phyloP scores from a whole-genome alignment of 2,797 vertebrate genomes.

The Alcedo quadribrachys region DNA sequence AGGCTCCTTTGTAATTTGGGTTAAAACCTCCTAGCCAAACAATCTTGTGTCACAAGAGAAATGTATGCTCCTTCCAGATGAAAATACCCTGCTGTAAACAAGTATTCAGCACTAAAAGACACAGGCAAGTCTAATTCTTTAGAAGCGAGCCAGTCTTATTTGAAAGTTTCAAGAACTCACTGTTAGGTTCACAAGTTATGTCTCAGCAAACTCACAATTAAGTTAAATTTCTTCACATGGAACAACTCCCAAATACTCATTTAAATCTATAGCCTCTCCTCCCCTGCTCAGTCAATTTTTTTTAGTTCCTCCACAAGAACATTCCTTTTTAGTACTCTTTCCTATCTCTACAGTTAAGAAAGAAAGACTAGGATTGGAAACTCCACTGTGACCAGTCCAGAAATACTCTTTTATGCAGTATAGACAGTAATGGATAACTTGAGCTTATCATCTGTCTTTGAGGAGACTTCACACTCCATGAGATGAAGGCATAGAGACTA shows the following conservation, averaged over 20 bases:
- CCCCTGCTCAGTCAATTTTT: not conserved
- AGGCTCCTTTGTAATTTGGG: not conserved
- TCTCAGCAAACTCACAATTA: not conserved
- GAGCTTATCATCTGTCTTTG: not conserved
- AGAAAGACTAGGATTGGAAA: not conserved
- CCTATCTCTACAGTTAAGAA: not conserved
- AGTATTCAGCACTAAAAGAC: not conserved
- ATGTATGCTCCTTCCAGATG: not conserved
- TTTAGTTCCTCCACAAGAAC: not conserved
- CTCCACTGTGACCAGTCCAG: not conserved
- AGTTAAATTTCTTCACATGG: not conserved
- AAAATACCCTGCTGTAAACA: not conserved
- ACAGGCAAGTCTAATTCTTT: not conserved
- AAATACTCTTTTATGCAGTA: accelerated
- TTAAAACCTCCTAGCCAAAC: not conserved
- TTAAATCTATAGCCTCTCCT: not conserved
- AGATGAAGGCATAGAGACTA: not conserved
- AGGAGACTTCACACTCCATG: not conserved
- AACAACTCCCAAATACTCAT: not conserved
- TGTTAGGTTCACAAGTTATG: not conserved
- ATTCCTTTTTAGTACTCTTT: not conserved
- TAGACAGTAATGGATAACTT: not conserved
- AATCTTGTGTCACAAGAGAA: not conserved
- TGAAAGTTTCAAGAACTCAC: not conserved
- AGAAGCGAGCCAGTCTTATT: not conserved